Conservation (phyloP, 1,140 invertebrate genomes). For the Physella acuta region DNA sequence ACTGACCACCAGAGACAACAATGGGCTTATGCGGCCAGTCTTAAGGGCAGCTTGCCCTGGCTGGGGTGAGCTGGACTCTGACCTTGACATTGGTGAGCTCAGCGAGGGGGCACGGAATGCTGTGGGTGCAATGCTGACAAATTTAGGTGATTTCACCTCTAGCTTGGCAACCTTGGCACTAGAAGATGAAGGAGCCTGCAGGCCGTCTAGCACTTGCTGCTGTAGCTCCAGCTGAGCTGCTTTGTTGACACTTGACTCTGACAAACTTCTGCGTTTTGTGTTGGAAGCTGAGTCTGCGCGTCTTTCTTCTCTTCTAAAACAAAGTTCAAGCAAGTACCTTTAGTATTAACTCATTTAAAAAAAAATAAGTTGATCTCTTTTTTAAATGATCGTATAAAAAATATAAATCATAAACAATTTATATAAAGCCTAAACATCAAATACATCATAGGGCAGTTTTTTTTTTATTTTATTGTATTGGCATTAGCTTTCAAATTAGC, state of each 20-base stretch:
- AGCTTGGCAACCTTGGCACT: constrained; percentile 49
- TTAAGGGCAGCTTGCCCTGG: constrained; percentile 11
- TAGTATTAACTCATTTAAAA: too few species aligned
- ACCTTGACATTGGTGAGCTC: constrained; percentile 2
- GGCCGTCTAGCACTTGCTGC: constrained; percentile 6
- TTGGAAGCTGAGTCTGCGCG: constrained; percentile 23
- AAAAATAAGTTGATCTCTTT: too few species aligned
- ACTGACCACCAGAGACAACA: constrained; percentile 19
- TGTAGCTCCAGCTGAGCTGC: constrained; percentile 28
- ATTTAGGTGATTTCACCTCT: constrained; percentile 45
- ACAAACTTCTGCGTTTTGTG: constrained; percentile 44
- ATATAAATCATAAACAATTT: too few species aligned
- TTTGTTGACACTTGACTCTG: constrained; percentile 42
- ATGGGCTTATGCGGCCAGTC: constrained; percentile 24
- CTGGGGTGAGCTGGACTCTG: constrained; percentile 7
- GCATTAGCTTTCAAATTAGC: too few species aligned
- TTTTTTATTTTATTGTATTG: too few species aligned
- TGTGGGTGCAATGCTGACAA: constrained; percentile 32
- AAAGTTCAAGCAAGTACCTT: constrained; percentile 3
- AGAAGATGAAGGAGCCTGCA: constrained; percentile 22
- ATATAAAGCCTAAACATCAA: too few species aligned
- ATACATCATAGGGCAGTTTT: too few species aligned
- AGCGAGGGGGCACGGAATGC: constrained; percentile 15
- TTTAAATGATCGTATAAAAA: too few species aligned
- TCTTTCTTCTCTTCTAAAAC: background rate